Evolutionary conservation across 2,113 vertebrate species (phyloP).

Genomic region (Actinemys pallida): DNA sequence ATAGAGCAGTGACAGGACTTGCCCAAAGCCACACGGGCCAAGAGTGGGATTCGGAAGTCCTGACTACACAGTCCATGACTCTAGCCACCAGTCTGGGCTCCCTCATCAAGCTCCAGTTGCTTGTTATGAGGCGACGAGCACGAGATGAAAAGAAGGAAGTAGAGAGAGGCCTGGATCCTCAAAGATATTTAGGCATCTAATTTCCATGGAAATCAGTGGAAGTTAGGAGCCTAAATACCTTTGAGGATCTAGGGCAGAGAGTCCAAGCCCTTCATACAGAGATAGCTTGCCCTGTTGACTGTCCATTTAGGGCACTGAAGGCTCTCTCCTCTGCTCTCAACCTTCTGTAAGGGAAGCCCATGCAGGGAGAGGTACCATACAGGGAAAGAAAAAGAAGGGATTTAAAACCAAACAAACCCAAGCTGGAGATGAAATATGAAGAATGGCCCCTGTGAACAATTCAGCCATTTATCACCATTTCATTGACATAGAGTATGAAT

Average conservation of each 20-base stretch:
- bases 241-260: not conserved
- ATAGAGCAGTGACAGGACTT: not conserved
- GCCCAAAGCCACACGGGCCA: not conserved
- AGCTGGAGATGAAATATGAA: slow-evolving; percentile 63
- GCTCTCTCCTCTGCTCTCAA: not conserved
- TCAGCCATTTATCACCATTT: slow-evolving; percentile 74
- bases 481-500: slow-evolving; percentile 72
- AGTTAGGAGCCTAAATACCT: too few relatives aligned
- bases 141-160: not conserved
- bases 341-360: not conserved
- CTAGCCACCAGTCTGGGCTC: not conserved
- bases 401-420: slow-evolving; percentile 26
- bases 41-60: not conserved
- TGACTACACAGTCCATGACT: not conserved
- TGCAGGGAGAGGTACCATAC: not conserved
- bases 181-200: accelerated
- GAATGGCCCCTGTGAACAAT: slow-evolving; percentile 58
- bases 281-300: not conserved
- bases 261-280: not conserved
- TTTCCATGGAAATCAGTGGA: not conserved
- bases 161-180: accelerated
- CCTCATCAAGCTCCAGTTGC: not conserved
- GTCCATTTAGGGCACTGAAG: not conserved
- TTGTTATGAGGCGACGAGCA: not conserved
- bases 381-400: not conserved